A percentile compares a stretch with the other conserved stretches of the same genome.
Conservation (phyloP, 1,140 invertebrate species). For the Drosophila nebulosa region DNA sequence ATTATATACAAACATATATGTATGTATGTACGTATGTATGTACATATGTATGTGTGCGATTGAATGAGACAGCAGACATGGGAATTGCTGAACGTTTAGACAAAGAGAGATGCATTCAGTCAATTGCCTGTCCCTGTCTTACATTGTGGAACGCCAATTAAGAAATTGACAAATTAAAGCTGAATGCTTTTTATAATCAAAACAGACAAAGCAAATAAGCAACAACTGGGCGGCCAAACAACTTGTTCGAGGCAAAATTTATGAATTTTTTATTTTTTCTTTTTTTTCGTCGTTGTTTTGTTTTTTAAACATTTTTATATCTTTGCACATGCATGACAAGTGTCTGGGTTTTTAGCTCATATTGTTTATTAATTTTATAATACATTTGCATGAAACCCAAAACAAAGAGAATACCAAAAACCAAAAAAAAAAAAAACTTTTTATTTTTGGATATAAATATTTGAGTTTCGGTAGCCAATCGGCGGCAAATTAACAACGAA, state of each 20-base stretch:
- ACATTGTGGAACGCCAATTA: slow-evolving; percentile 74
- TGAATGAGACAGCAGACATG: slow-evolving; percentile 11
- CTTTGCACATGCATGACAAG: slow-evolving; percentile 19
- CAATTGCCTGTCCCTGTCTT: background rate
- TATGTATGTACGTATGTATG: background rate
- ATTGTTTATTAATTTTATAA: background rate
- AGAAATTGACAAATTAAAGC: slow-evolving; percentile 80
- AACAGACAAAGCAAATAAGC: slow-evolving; percentile 78
- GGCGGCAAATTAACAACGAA: slow-evolving; percentile 73
- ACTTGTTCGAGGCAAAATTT: slow-evolving; percentile 50
- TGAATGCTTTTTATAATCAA: slow-evolving; percentile 79
- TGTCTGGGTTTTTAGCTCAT: background rate
- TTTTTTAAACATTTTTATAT: slow-evolving; percentile 36
- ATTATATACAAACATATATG: background rate
- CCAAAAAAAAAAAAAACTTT: slow-evolving; percentile 34
- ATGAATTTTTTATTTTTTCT: slow-evolving; percentile 53
- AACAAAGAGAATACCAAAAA: background rate
- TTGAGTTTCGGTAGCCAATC: slow-evolving; percentile 69
- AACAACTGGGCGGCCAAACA: slow-evolving; percentile 29
- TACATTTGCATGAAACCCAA: slow-evolving; percentile 32
- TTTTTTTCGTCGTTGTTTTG: slow-evolving; percentile 42
- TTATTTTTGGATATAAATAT: slow-evolving; percentile 31
- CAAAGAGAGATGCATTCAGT: background rate
- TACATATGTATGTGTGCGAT: background rate
- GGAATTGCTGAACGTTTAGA: background rate